Base-by-base conservation (phyloP, 1,140 invertebrate species). In the Centruroides vittatus region DNA sequence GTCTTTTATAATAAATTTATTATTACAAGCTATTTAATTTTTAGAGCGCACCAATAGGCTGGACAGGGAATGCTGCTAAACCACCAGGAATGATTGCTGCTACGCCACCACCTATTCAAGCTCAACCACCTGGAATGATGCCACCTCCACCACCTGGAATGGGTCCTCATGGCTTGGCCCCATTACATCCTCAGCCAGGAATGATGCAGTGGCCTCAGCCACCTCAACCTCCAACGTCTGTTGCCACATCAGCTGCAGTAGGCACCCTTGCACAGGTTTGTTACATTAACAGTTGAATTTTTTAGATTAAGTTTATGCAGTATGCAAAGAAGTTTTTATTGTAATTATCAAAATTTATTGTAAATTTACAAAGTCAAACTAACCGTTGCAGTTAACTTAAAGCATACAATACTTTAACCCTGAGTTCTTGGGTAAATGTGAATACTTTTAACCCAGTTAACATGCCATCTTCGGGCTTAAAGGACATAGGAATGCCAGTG, bases 121-220 rank as follows among this genome's bases (percentile, higher is more conserved):
- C 51, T n/a, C 55, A 13, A 61, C 49, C 59, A 52, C 23, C 61
- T 60, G 47, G 10, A 56, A 56, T 61, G 41, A 23, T 57, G n/a
- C 48, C 7, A 52, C 6, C 48, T 10, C 36, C 35, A 49, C 12
- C 35, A 61, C 35, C 41, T 47, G 36, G 23, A 36, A 46, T 41
- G n/a, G 47, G 34, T 35, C 35, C 5, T 13, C 35, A 13, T 23
- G 41, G 41, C 8, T 41, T 41, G 8, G 41, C 41, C 8, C 8
- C 41, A 41, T 41, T 41, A 41, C 41, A 41, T 41, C 41, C 41
- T 41, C n/a, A 36, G 34, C 51, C 51, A 53, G 23, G 35, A 53
- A 53, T 53, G 51, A 53, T 53, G 51, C 51, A 53, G 8, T 53
- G 51, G 51, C 41, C 41, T 41, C 41, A 41, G 41, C 41, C 41